Percentiles rank a stretch among this genome's conserved stretches.
Conservation (phyloP, 2,797 vertebrate genomes). For the Anas flavirostris region DNA sequence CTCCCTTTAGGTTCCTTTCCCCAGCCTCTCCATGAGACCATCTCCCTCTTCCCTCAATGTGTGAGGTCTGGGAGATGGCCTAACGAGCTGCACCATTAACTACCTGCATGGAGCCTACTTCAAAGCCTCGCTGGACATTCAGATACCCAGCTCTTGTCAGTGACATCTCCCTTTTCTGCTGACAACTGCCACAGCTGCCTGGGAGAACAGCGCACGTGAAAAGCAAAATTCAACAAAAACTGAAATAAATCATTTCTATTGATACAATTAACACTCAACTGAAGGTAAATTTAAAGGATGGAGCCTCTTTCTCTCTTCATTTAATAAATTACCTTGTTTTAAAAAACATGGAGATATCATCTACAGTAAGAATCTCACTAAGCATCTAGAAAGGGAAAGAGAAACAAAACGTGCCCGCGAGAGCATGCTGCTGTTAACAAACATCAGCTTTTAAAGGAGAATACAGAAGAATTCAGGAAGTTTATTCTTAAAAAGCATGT, state of each 20-base stretch:
- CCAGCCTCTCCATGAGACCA: neutral
- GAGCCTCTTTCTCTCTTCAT: slow-evolving; percentile 62
- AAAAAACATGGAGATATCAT: neutral
- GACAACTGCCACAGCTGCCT: slow-evolving; percentile 43
- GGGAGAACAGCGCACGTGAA: neutral
- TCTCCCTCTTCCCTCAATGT: neutral
- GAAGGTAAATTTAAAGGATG: slow-evolving; percentile 50
- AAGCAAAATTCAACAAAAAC: slow-evolving; percentile 26
- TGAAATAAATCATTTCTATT: slow-evolving; percentile 42
- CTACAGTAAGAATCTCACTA: neutral
- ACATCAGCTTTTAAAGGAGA: slow-evolving; percentile 64
- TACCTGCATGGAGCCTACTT: slow-evolving; percentile 50
- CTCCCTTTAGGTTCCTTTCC: neutral
- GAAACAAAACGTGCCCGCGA: neutral
- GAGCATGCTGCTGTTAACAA: slow-evolving; percentile 4
- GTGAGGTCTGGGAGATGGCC: neutral
- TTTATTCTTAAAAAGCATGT: slow-evolving; percentile 79
- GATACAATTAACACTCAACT: slow-evolving; percentile 63
- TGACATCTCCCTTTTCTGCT: slow-evolving; percentile 20
- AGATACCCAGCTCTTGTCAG: slow-evolving; percentile 50
- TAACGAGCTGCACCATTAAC: neutral
- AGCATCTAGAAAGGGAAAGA: neutral
- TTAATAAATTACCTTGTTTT: slow-evolving; percentile 64
- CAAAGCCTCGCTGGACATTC: slow-evolving; percentile 36
- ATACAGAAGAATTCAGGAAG: slow-evolving; percentile 69